Base-by-base conservation (phyloP, 1,140 invertebrate genomes). In the Harlomillsia oculata region DNA sequence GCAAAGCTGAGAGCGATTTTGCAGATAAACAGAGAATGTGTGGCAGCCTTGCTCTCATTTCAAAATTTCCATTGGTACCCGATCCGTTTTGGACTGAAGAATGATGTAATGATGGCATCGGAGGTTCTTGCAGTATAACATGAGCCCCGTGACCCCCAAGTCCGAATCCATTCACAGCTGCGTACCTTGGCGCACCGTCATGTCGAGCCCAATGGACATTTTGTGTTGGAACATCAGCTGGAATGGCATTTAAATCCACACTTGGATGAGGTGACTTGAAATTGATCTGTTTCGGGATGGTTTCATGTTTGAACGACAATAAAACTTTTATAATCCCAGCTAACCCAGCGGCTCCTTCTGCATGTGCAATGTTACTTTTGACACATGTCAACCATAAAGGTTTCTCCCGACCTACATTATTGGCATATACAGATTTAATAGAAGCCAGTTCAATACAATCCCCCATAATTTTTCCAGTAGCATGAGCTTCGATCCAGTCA, bases 311-410 rank as follows among this genome's bases (percentile, higher is more conserved):
- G 32, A 50, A 25, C 0, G 21, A 32, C 1, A 50, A 23, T 23
- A 50, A 14, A 25, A 39, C 34, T 37, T 50, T 50, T 13, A 50
- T 50, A 18, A 53, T 40, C 6, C 51, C 37, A 13, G 37, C 29
- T 16, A 53, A 28, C 1, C 51, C 51, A 1, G 75, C 75, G 26
- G 75, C 75, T 66, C 37, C 37, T 30, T 80, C 79, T 20, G 77
- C 69, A 57, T 80, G 78, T 4, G 78, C 78, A 71, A 78, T 77
- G 66, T 80, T 80, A 13, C 76, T 76, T 64, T 80, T 81, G 11
- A 76, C 69, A 6, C 77, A 76, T 2, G 77, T 77, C 59, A 79
- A 74, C 1, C 75, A 59, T 11, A 80, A 62, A 28, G 0, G 28
- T 3, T 39, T 20, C n/a, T 29, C 34, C 16, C 57, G 55, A 13